phyloP scores from a whole-genome alignment of 2,888 invertebrate genomes.

The Scaeva pyrastri region DNA sequence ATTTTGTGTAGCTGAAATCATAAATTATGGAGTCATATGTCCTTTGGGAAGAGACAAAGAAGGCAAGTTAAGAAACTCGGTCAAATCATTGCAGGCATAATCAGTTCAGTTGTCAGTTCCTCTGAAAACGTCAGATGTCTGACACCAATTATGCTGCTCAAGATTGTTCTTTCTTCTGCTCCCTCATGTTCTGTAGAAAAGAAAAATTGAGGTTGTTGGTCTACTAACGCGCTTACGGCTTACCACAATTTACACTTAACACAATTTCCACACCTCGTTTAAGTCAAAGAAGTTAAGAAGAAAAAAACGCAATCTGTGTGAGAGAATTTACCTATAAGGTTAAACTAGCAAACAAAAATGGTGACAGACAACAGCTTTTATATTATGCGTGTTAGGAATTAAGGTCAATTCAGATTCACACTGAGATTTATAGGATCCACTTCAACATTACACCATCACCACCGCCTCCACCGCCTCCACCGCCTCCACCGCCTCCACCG shows the following conservation, averaged over 20 bases:
- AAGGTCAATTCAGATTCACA: conserved; percentile 41
- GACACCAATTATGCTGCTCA: conserved; percentile 51
- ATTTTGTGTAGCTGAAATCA: conserved; percentile 48
- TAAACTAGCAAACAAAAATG: conserved; percentile 29
- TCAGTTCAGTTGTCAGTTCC: conserved; percentile 13
- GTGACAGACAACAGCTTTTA: conserved; percentile 19
- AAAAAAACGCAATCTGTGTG: neutral
- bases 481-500: neutral
- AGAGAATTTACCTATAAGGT: conserved; percentile 29
- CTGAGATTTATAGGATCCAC: neutral
- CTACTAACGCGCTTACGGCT: conserved; percentile 6
- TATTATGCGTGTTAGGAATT: conserved; percentile 26
- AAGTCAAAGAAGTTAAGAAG: neutral
- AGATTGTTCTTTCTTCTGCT: neutral
- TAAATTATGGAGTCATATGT: neutral
- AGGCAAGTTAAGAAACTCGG: conserved; percentile 47
- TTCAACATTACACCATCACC: neutral
- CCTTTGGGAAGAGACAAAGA: neutral
- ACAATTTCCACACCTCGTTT: conserved; percentile 32
- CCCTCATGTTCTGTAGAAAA: neutral
- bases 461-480: no score
- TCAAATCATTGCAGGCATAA: conserved; percentile 60
- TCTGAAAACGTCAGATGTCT: neutral
- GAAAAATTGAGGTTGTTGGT: conserved; percentile 4
- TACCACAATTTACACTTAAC: conserved; percentile 37